Percentiles rank a stretch among this genome's conserved stretches.
Evolutionary conservation across 2,888 invertebrate species (phyloP).

Genomic region (Diachrysia chrysitis): DNA sequence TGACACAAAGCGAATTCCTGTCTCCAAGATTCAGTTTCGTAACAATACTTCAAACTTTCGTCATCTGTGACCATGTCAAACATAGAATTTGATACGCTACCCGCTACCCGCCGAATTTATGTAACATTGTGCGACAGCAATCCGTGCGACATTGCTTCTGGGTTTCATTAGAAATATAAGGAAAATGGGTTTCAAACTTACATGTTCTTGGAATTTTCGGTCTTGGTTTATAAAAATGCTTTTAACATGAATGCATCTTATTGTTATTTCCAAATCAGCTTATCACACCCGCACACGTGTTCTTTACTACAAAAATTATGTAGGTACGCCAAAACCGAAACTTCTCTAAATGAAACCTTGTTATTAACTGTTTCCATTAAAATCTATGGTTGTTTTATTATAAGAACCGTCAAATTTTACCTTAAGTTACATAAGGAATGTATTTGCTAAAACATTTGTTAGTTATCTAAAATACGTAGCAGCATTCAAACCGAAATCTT

Average conservation of each 20-base stretch:
- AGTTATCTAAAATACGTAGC: neutral
- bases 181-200: neutral
- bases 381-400: neutral
- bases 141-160: neutral
- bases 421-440: no score
- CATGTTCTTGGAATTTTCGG: neutral
- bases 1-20: neutral
- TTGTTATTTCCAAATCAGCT: neutral
- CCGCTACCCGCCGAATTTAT: neutral
- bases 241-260: neutral
- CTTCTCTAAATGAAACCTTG: neutral
- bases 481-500: neutral
- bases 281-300: neutral
- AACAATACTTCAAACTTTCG: neutral
- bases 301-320: no score
- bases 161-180: neutral
- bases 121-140: conserved; percentile 4
- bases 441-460: neutral
- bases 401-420: neutral
- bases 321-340: no score
- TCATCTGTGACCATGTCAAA: neutral
- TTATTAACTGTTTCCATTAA: neutral
- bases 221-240: neutral
- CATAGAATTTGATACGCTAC: neutral
- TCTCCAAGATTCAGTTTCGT: neutral